These are phyloP conservation scores for Umimayanthus kanabou DNA, from an alignment of 92 coral and sea anemone species.

Conservation along the genomic window DNA sequence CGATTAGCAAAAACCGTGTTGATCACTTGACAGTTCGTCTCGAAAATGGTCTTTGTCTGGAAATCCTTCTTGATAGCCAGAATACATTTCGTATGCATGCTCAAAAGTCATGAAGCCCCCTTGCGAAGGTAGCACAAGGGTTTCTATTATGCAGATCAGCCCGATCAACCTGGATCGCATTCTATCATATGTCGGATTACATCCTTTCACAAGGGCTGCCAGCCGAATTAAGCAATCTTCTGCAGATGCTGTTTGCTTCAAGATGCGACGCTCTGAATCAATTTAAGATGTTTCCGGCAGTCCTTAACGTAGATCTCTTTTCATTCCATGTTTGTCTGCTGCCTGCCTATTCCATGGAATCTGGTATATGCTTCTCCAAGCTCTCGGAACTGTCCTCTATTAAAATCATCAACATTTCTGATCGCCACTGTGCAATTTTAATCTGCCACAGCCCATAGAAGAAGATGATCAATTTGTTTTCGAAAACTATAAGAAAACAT, in stretches of 20 bases:
- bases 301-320: slow-evolving; percentile 4
- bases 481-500: too few relatives aligned
- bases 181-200: not conserved
- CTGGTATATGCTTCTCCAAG: not conserved
- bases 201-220: slow-evolving; percentile 23
- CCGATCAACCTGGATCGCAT: slow-evolving; percentile 32
- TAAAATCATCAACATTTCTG: not conserved
- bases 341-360: not conserved
- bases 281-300: slow-evolving; percentile 20
- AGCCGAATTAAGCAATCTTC: slow-evolving; percentile 24
- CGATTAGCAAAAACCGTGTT: slow-evolving; percentile 28
- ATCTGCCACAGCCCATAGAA: too few relatives aligned
- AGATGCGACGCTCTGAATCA: slow-evolving; percentile 24
- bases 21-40: slow-evolving; percentile 47
- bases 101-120: slow-evolving; percentile 33
- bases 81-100: slow-evolving; percentile 27
- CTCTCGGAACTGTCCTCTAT: too few relatives aligned
- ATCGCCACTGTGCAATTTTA: not conserved
- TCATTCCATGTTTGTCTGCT: slow-evolving; percentile 38
- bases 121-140: slow-evolving; percentile 37
- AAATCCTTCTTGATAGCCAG: slow-evolving; percentile 25
- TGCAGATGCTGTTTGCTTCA: slow-evolving; percentile 19
- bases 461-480: too few relatives aligned
- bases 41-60: slow-evolving; percentile 43
- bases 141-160: slow-evolving; percentile 35